Evolutionary conservation across 1,140 invertebrate genomes (phyloP).

Genomic region (Drosophila biarmipes): DNA sequence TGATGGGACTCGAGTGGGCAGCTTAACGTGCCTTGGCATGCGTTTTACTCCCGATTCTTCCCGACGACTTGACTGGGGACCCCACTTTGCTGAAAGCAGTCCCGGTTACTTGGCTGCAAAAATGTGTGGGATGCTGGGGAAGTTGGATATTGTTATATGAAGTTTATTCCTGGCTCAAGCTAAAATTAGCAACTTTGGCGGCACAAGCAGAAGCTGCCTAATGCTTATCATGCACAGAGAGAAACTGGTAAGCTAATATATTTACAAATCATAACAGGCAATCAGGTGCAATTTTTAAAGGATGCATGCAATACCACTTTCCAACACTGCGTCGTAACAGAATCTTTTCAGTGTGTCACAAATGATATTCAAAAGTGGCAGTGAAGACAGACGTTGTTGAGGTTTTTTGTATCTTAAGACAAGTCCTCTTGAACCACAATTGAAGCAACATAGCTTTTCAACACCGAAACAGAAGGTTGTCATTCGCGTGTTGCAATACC

Average conservation of each 20-base stretch:
- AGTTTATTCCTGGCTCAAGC: constrained; percentile 12
- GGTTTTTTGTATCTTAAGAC: too few relatives aligned
- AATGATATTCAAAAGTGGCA: too few relatives aligned
- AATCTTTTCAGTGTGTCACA: too few relatives aligned
- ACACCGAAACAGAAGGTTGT: background rate
- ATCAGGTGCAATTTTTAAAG: too few relatives aligned
- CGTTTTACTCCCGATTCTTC: constrained; percentile 10
- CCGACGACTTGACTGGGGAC: background rate
- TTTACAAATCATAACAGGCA: background rate
- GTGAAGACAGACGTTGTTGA: too few relatives aligned
- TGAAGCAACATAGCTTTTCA: background rate
- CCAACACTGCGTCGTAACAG: too few relatives aligned
- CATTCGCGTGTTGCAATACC: too few relatives aligned
- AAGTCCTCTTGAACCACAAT: background rate
- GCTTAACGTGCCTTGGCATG: constrained; percentile 48
- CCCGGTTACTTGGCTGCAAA: constrained; percentile 2
- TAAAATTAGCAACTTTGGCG: constrained; percentile 12
- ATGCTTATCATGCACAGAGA: background rate
- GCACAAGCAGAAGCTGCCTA: background rate
- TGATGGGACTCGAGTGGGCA: constrained; percentile 35
- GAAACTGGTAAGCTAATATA: background rate
- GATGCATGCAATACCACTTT: too few relatives aligned
- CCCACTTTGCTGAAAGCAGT: background rate
- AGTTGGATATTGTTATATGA: constrained; percentile 19
- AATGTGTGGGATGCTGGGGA: constrained; percentile 4